Base-by-base conservation (phyloP, 2,113 vertebrate genomes). In the Hippocampus abdominalis region DNA sequence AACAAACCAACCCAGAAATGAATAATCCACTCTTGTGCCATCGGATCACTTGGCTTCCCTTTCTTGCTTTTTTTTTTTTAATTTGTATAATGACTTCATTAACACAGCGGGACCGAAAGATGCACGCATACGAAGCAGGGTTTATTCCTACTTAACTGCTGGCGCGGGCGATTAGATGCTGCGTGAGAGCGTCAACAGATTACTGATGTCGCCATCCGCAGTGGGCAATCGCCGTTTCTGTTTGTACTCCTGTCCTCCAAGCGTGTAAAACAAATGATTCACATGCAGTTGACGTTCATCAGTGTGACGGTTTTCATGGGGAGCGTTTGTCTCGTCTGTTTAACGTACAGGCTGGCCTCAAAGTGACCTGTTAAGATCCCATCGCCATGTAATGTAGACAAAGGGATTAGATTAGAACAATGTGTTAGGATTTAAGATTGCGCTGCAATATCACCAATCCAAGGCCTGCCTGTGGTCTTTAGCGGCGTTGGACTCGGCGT, bases 71-170 rank as follows among this genome's bases (percentile, higher is more conserved):
- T 68, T 36, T 36, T 36, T 29, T 6, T 36, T 36, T 32, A n/a
- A n/a, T 32, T 32, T 32, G n/a, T n/a, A n/a, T 70, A 67, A 82
- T 62, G 70, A 70, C 32, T 54, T 74, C 56, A 67, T 59, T 62
- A 63, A 72, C 48, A 72, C 70, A 72, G 71, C 69, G 32, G 61
- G 62, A 73, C 66, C 66, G 62, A 57, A 74, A 44, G 64, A 57
- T 15, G 53, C 46, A 63, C 66, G 49, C 49, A 70, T 77, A 70
- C 66, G 74, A 39, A 51, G 61, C 25, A 62, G 1, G 0, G 32
- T 57, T 74, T 18, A 54, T 64, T 69, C 39, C 23, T 64, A 48
- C 69, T 78, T 71, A 69, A 73, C 40, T 56, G 65, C 73, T 64
- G 0, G 4, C 60, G 54, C 46, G 23, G 13, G 21, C 56, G 70